phyloP scores from a whole-genome alignment of 2,888 invertebrate genomes.

The Chalcis sispes region DNA sequence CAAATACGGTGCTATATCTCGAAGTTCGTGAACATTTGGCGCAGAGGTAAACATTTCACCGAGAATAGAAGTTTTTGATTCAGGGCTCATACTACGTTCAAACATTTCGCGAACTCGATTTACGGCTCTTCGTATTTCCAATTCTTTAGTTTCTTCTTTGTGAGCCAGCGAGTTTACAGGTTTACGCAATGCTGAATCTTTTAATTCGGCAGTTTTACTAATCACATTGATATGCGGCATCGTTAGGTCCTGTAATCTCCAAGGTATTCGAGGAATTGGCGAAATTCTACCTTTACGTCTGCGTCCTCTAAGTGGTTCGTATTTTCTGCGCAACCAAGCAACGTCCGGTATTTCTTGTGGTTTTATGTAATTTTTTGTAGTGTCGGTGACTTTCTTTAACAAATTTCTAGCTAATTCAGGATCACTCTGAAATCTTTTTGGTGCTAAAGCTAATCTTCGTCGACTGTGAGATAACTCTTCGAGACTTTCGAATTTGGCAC shows the following conservation, averaged over 20 bases:
- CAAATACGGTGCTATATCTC: constrained; percentile 87
- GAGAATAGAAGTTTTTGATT: constrained; percentile 79
- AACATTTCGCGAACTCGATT: constrained; percentile 85
- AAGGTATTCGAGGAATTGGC: constrained; percentile 80
- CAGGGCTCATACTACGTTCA: constrained; percentile 77
- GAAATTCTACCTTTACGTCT: constrained; percentile 77
- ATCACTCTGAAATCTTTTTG: constrained; percentile 84
- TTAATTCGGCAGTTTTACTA: constrained; percentile 86
- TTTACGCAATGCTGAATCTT: constrained; percentile 62
- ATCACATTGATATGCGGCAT: constrained; percentile 95
- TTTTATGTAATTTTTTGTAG: constrained; percentile 75
- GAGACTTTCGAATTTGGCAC: constrained; percentile 86
- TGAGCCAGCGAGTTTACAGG: constrained; percentile 64
- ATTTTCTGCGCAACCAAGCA: constrained; percentile 80
- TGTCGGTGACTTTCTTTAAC: constrained; percentile 76
- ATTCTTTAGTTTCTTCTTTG: constrained; percentile 70
- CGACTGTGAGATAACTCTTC: constrained; percentile 75
- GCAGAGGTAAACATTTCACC: constrained; percentile 89
- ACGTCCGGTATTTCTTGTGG: constrained; percentile 80
- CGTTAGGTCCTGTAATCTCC: constrained; percentile 83
- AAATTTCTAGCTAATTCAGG: constrained; percentile 84
- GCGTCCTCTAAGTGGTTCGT: constrained; percentile 80
- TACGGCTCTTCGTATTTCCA: constrained; percentile 79
- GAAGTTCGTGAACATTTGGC: constrained; percentile 86
- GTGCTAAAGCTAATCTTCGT: constrained; percentile 68